Evolutionary conservation across 2,797 vertebrate genomes (phyloP), one percentile per base, ranked within the genome.

Genomic region (Pangasius djambal): DNA sequence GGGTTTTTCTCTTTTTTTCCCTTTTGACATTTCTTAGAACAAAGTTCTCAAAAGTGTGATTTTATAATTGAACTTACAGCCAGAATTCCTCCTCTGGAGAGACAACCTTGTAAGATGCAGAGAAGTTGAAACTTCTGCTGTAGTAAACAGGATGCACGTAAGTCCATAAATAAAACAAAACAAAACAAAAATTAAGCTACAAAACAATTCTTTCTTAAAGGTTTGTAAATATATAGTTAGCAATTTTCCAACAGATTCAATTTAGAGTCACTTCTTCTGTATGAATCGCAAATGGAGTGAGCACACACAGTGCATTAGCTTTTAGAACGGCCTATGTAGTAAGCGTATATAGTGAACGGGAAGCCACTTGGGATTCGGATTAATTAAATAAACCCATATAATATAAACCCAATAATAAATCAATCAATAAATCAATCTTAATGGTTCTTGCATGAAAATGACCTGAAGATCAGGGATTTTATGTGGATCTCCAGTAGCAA

Each of bases 51-150:
- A 69, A 86, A 5, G 61, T 34, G 22, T 37, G 31, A 83, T 82
- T 79, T 74, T 4, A 63, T 52, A 75, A 63, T 89, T 92, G 70
- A 89, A 96, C 97, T 90, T 95, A 98, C 98, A 91, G 94, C 97
- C 97, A 99, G 94, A 97, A 98, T 92, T 98, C 97, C 85, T 95
- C 92, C 91, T 97, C 96, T 0, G 98, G 92, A 6, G 95, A 95
- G 0, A 0, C 87, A 2, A 20, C 0, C 0, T 0, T 12, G 0
- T 4, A 40, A 2, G 7, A 28, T 88, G 3, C 84, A 28, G 89
- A 85, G 57, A 59, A 25, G 78, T 77, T 89, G 31, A 78, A 84
- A 74, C 34, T 59, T 75, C 81, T 88, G 52, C 57, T 72, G 18
- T 87, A 55, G 52, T 25, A 55, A 81, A 81, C 55, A 86, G 69